Base-by-base conservation (phyloP, 2,888 invertebrate species). In the Sphaerophoria taeniata region DNA sequence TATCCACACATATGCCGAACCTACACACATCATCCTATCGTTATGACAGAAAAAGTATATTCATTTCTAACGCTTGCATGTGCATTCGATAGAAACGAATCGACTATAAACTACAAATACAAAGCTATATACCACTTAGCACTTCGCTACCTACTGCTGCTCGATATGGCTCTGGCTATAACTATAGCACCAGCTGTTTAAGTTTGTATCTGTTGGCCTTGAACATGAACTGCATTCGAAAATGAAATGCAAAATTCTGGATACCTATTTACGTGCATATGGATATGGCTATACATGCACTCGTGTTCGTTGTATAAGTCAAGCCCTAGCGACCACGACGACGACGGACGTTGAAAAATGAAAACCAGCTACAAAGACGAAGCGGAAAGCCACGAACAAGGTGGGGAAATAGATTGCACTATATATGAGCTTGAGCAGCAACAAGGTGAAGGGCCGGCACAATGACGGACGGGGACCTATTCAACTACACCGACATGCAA, bases 151-250 rank as follows among this genome's bases (percentile, higher is more conserved):
- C 24, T 24, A 24, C 24, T 24, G 49, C 33, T n/a, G 34, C 9
- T 31, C 14, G 6, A 4, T 14, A 49, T 49, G 6, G 2, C 24
- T 14, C 34, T 47, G 72, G 69, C 73, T 63, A 1, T 34, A 9
- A 31, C 73, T 80, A 85, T 81, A 85, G 53, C 45, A 75, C 84
- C 67, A 75, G 58, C 49, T 80, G 70, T 85, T 24, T 24, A 24
- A 24, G 24, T 24, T 85, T 77, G 72, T 81, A 73, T 73, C 83
- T 90, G 45, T 81, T 90, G 91, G 89, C 91, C 91, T 91, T 91
- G 91, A 91, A 91, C 91, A 89, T 91, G 90, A 91, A 91, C 90
- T 91, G 91, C 91, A 91, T 90, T 90, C 87, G 81, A 81, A 85
- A 81, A 85, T 77, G 81, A 77, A 85, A 80, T 81, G 76, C 81